These are phyloP conservation scores for Nomada ferruginata DNA, from an alignment of 2,888 invertebrate species.

Conservation along the genomic window DNA sequence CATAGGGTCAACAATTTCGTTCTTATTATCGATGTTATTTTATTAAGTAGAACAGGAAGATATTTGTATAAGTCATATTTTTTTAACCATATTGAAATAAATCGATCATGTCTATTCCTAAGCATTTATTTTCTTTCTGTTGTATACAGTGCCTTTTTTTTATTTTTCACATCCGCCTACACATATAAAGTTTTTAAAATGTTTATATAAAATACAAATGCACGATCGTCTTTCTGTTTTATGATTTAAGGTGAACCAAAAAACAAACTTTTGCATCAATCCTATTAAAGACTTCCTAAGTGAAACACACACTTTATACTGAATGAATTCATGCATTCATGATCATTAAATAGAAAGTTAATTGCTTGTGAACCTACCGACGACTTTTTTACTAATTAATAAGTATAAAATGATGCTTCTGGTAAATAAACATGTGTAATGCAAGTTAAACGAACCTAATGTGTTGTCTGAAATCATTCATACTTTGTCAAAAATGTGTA, in stretches of 20 bases:
- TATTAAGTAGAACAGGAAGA: conserved; percentile 25
- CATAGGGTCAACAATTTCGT: conserved; percentile 22
- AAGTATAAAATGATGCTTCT: conserved; percentile 79
- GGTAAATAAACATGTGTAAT: conserved; percentile 79
- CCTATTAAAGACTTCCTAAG: conserved; percentile 71
- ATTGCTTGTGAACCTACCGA: conserved; percentile 78
- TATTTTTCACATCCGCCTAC: conserved; percentile 14
- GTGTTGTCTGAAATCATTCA: conserved; percentile 79
- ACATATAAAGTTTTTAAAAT: conserved; percentile 28
- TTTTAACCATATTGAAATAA: conserved; percentile 30
- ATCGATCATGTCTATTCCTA: conserved; percentile 22
- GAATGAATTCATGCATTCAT: conserved; percentile 70
- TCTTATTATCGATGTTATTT: conserved; percentile 30
- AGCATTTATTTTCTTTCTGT: conserved; percentile 39
- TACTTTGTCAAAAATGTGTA: conserved; percentile 63
- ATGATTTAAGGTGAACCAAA: conserved; percentile 44
- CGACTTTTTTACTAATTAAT: conserved; percentile 81
- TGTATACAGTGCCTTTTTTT: conserved; percentile 15
- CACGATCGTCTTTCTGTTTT: neutral
- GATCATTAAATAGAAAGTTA: conserved; percentile 75
- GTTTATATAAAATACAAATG: conserved; percentile 22
- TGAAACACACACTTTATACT: conserved; percentile 73
- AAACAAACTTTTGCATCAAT: conserved; percentile 80
- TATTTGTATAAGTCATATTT: conserved; percentile 27
- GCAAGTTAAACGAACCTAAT: conserved; percentile 78